Evolutionary conservation across 2,888 invertebrate genomes (phyloP), one percentile per base, ranked within the genome.

Genomic region (Teinopalpus imperialis): DNA sequence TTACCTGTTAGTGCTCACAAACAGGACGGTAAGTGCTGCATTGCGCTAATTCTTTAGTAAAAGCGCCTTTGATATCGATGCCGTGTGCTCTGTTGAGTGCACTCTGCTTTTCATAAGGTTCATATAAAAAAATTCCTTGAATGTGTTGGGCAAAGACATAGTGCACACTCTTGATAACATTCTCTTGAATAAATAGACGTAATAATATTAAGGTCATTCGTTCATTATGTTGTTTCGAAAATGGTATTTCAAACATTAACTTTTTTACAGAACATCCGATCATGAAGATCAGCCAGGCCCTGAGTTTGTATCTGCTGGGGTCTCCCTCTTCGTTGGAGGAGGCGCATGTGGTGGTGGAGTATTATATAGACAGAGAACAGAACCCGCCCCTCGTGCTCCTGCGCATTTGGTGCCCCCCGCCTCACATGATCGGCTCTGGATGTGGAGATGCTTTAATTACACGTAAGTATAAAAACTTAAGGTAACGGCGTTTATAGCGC

Each of bases 371-470:
- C 91, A 91, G 55, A 63, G 89, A 10, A 90, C 90, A 0, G 85
- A 89, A 0, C 89, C 90, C 1, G 81, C 67, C 14, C 85, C 72
- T 0, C 73, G 60, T 59, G 61, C 90, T 0, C 90, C 91, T 9
- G 89, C 91, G 24, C 90, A 90, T 64, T 77, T 91, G 30, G 90
- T 91, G 29, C 90, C 92, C 3, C 90, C 91, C 1, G 86, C 91
- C 0, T 69, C 88, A 0, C 90, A 91, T 49, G 92, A 93, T 52
- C 77, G 91, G 10, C 80, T 92, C 0, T 92, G 92, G 92, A 88
- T 92, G 76, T 92, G 92, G 92, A 91, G 91, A 51, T 92, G 93
- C 58, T 92, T 92, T 59, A 92, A 92, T 64, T 92, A 92, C 58
- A 92, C 92, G 92, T 92, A 42, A 82, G 89, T 78, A n/a, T 27